Base-by-base conservation (phyloP, 2,113 vertebrate species). In the Elanoides forficatus region DNA sequence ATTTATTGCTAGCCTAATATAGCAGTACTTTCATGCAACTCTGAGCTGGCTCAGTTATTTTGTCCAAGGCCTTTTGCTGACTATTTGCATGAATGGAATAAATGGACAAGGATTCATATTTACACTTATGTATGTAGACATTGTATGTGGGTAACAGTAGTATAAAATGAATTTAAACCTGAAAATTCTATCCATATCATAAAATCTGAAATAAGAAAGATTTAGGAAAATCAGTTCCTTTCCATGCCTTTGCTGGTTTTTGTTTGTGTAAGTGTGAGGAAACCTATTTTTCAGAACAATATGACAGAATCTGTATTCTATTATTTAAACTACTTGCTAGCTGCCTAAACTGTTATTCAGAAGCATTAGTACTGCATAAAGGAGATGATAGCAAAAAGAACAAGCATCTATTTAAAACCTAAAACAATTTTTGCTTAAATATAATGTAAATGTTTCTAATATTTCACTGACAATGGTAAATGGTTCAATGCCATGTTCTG, bases 221-320 rank as follows among this genome's bases (percentile, higher is more conserved):
- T 9, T 73, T 53, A 27, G 30, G 25, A 63, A 85, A 90, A 70
- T 27, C 1, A 52, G 7, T 50, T 71, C 20, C 12, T 83, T 83
- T 86, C 38, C 18, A 47, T 59, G 3, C 18, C 4, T 81, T 58
- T 83, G 6, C 4, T 75, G 13, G 3, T 72, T 76, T 81, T 79
- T 32, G 9, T 81, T 63, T 67, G 10, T n/a, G 45, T 36, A 86
- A 76, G 20, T 18, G 21, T 34, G 19, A 66, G 13, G 17, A 75
- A 70, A 84, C 1, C 0, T 2, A 18, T 10, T 58, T 26, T 93
- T 75, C 47, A 75, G 9, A 88, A 45, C 13, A 56, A 32, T n/a
- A 21, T 36, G 11, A 32, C 5, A 27, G 18, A 74, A 43, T 14
- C 2, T 0, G 0, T 56, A 32, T 48, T 68, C 63, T 60, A n/a